phyloP scores from a whole-genome alignment of 2,113 vertebrate genomes.

The Diglossa brunneiventris region DNA sequence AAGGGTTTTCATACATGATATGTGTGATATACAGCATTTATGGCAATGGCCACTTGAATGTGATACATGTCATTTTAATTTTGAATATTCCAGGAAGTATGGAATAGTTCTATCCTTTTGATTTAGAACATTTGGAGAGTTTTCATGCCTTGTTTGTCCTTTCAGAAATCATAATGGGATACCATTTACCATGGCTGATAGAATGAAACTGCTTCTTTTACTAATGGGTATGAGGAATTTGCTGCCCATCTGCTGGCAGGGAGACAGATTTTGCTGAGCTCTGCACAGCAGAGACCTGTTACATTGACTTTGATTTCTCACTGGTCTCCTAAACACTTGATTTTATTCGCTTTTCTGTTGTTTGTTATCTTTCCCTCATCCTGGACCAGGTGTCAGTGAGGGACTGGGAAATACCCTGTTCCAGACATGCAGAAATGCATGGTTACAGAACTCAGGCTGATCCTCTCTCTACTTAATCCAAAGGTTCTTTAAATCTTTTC shows the following conservation, averaged over 20 bases:
- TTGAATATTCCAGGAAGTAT: neutral
- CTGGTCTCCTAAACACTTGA: neutral
- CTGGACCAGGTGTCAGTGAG: constrained; percentile 30
- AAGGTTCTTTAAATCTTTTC: constrained; percentile 25
- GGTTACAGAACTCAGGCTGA: constrained; percentile 34
- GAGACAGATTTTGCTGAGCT: neutral
- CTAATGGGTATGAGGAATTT: neutral
- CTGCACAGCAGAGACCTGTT: neutral
- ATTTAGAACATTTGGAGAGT: neutral
- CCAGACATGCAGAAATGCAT: constrained; percentile 7
- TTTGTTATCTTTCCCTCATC: constrained; percentile 35
- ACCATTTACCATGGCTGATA: fast-evolving
- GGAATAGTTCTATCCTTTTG: neutral
- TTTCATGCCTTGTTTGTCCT: neutral
- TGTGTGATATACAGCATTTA: neutral
- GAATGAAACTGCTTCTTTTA: neutral
- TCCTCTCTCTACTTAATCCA: constrained; percentile 10
- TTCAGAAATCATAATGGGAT: neutral
- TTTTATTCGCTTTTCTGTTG: neutral
- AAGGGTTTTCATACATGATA: neutral
- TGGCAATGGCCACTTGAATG: neutral
- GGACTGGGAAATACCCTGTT: constrained; percentile 33
- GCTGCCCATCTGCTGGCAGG: neutral
- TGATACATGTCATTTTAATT: neutral
- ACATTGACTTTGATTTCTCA: neutral